A percentile compares a stretch with the other conserved stretches of the same genome.
phyloP scores from a whole-genome alignment of 1,140 invertebrate genomes.

The Atta texana region DNA sequence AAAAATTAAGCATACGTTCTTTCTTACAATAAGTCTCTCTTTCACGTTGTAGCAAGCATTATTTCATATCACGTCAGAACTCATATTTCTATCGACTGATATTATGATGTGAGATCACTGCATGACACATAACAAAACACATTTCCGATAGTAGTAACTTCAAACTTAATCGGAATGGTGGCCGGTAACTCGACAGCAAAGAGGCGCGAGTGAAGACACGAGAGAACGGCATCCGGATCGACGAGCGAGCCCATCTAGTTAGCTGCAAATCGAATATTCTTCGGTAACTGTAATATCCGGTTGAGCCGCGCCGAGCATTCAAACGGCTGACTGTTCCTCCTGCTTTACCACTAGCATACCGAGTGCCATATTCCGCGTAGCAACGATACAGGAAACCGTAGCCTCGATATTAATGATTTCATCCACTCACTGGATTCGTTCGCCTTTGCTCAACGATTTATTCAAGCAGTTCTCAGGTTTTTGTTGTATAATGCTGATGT shows the following conservation, averaged over 20 bases:
- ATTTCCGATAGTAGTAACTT: constrained; percentile 54
- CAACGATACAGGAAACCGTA: constrained; percentile 67
- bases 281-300: constrained; percentile 81
- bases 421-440: constrained; percentile 36
- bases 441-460: constrained; percentile 25
- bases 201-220: constrained; percentile 52
- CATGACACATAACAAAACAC: constrained; percentile 50
- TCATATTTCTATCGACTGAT: constrained; percentile 9
- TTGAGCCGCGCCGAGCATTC: constrained; percentile 55
- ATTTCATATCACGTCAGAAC: constrained; percentile 18
- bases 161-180: constrained; percentile 51
- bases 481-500: neutral
- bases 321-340: constrained; percentile 76
- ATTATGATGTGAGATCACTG: constrained; percentile 27
- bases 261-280: constrained; percentile 82
- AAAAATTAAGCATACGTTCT: neutral
- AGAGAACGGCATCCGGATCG: constrained; percentile 63
- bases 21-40: neutral
- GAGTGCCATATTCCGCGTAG: constrained; percentile 64
- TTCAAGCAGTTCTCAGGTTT: neutral
- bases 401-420: constrained; percentile 67
- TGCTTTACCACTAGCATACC: constrained; percentile 73
- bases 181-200: constrained; percentile 50
- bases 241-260: constrained; percentile 69
- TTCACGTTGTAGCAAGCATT: neutral